Evolutionary conservation across 1,140 invertebrate genomes (phyloP), one percentile per base, ranked within the genome.

Genomic region (Drosophila quadrilineata): DNA sequence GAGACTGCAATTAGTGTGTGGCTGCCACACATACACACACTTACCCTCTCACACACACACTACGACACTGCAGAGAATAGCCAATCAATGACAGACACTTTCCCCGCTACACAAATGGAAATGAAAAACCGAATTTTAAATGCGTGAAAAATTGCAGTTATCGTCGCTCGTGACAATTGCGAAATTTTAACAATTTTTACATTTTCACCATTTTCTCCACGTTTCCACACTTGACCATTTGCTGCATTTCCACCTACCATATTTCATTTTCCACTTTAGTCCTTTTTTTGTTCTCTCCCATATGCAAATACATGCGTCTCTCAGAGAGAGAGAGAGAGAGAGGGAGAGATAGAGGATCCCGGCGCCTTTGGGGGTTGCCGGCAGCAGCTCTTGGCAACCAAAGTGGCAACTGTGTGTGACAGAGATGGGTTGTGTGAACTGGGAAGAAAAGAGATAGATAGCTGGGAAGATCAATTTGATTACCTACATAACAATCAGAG

Each of bases 401-500:
- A n/a, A n/a, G n/a, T n/a, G n/a, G n/a, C n/a, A n/a, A n/a, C n/a
- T n/a, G n/a, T n/a, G n/a, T 5, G 3, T 17, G 21, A 26, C 3
- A 22, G 31, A 5, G 8, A 3, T 4, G 14, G 26, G n/a, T 12
- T 14, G 33, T 12, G 9, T n/a, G 1, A 24, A 24, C 36, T 9
- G 3, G 36, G 6, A 24, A 22, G 24, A 22, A 17, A n/a, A 8
- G 4, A 6, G 6, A n/a, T 2, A 3, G 2, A 17, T 14, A 22
- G 2, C 1, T 29, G 19, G 41, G 14, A n/a, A 19, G 36, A 17
- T 41, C 52, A 31, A 64, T 72, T 70, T 45, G 59, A 72, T 72
- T 70, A 64, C 57, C 57, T 50, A n/a, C 24, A 52, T 26, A 22
- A 29, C 35, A 45, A 60, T 60, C 41, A 46, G 48, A 21, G n/a